Base-by-base conservation (phyloP, 1,140 invertebrate species). In the Calosoma granatense region DNA sequence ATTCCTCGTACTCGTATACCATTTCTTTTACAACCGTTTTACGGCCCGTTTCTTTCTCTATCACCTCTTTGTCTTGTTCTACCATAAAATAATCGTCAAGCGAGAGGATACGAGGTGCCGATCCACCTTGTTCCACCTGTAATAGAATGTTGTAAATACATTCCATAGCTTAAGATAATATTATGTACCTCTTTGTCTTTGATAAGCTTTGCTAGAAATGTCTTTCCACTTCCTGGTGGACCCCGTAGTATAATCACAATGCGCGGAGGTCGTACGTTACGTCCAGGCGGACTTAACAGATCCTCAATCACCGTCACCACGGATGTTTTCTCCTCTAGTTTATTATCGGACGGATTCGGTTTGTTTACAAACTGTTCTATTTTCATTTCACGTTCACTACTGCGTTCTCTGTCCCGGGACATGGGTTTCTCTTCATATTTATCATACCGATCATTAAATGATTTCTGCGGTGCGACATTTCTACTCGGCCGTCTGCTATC, bases 11-110 rank as follows among this genome's bases (percentile, higher is more conserved):
- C 69, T 96, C 92, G 70, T 95, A 97, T 54, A 91, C 84, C 76
- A 94, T 82, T 61, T 90, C 85, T 54, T 79, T 81, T 39, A 76
- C 73, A 58, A 75, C 81, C 4, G 85, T 72, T 69, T 79, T 84
- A 66, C 87, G 90, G 12, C 90, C 90, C 56, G 88, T 90, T 61
- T 87, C 83, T 4, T 81, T 76, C 67, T 92, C 90, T 22, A 79
- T 79, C 60, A 85, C 80, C 66, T 86, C 81, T 63, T 86, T 84
- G 71, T 95, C 93, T 53, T 85, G 82, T 76, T 97, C 94, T 47
- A 88, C 84, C 74, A 96, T 87, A 65, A 96, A 97, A 72, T 97
- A 98, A 76, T 98, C 94, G 74, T 98, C 94, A 41, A 98, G 80
- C 60, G 90, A 93, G 54, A 97, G 79, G 65, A 98, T 94, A 61